These are phyloP conservation scores for Lepidurus apus DNA, from an alignment of 1,140 invertebrate species.

Conservation along the genomic window DNA sequence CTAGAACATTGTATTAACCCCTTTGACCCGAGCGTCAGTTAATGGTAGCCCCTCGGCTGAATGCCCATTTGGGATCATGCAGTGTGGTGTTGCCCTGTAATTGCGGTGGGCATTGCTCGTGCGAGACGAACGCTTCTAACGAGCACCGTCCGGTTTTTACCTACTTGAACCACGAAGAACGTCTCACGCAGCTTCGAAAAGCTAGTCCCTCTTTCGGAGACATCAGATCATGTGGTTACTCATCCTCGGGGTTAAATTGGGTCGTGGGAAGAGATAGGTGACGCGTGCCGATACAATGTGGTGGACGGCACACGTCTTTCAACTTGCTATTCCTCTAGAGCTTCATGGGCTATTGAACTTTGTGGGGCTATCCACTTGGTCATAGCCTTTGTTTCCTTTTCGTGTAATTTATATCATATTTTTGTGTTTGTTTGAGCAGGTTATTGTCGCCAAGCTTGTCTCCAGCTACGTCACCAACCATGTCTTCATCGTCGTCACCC, in stretches of 20 bases:
- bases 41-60: not conserved
- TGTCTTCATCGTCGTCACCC: constrained; percentile 60
- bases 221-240: not conserved
- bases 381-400: not conserved
- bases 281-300: not conserved
- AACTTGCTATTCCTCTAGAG: not conserved
- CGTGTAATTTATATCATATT: not conserved
- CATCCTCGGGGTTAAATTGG: not conserved
- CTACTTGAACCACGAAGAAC: no score
- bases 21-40: not conserved
- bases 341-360: not conserved
- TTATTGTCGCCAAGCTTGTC: constrained; percentile 60
- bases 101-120: not conserved
- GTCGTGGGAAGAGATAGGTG: not conserved
- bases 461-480: constrained; percentile 60
- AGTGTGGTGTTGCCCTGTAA: not conserved
- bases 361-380: not conserved
- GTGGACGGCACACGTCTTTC: not conserved
- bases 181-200: no score
- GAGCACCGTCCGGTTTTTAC: not conserved
- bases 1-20: constrained; percentile 28
- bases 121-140: constrained; percentile 14
- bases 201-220: not conserved
- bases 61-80: constrained; percentile 14
- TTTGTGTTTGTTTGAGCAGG: constrained; percentile 43